Conservation (phyloP, 2,113 vertebrate genomes). For the Chlorodrepanis virens region DNA sequence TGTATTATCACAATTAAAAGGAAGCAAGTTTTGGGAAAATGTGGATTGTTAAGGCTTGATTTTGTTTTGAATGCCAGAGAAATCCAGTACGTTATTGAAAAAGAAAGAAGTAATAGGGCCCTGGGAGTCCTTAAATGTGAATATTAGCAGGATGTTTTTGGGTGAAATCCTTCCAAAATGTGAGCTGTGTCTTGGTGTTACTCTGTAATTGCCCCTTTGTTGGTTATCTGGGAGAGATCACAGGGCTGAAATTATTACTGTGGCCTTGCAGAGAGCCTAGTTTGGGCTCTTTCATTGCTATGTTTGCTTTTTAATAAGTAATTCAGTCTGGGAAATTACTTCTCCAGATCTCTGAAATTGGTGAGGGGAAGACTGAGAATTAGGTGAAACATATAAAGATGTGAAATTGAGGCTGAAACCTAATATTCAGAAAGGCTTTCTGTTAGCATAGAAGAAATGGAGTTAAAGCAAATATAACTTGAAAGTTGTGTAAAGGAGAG, state of each 20-base stretch:
- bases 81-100: neutral
- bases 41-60: neutral
- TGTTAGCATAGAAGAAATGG: neutral
- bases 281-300: neutral
- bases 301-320: conserved; percentile 34
- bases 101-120: neutral
- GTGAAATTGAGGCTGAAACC: conserved; percentile 15
- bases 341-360: neutral
- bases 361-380: neutral
- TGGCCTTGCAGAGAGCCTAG: neutral
- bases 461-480: neutral
- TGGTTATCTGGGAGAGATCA: conserved; percentile 6
- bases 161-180: conserved; percentile 25
- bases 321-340: conserved; percentile 36
- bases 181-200: neutral
- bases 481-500: neutral
- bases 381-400: neutral
- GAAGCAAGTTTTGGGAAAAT: neutral
- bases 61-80: neutral
- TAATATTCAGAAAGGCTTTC: neutral
- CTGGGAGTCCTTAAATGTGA: conserved; percentile 16
- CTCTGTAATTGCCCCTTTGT: conserved; percentile 21
- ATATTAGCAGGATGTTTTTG: neutral
- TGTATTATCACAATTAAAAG: neutral
- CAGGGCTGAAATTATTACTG: neutral